Conservation (phyloP, 2,113 vertebrate genomes). For the Rhadina sibilatrix region DNA sequence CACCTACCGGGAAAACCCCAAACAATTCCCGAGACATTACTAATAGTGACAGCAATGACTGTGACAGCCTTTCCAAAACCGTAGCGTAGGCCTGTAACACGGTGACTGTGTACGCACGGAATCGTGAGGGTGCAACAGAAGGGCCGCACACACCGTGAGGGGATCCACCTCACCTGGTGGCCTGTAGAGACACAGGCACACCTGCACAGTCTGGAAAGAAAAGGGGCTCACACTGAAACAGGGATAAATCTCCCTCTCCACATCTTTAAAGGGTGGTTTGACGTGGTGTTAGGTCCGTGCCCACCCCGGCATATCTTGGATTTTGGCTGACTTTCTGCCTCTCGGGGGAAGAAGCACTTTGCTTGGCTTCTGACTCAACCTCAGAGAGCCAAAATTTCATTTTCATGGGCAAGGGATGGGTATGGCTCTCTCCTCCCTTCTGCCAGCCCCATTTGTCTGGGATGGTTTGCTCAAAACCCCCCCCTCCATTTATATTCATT, state of each 20-base stretch:
- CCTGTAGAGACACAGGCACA: neutral
- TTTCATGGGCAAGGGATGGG: fast-evolving
- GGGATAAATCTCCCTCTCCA: neutral
- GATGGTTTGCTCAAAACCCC: neutral
- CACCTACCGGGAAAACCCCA: neutral
- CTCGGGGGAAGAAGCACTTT: neutral
- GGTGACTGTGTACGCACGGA: neutral
- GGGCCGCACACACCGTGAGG: neutral
- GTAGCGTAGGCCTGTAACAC: neutral
- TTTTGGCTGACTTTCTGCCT: neutral
- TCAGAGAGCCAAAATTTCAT: neutral
- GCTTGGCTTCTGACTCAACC: neutral
- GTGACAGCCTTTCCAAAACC: neutral
- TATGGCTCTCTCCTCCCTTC: neutral
- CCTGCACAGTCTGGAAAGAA: fast-evolving
- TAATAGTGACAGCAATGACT: neutral
- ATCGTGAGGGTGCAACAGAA: neutral
- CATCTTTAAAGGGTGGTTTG: neutral
- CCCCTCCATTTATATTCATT: too few relatives aligned
- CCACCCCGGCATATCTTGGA: fast-evolving
- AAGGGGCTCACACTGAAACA: neutral
- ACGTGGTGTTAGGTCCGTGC: fast-evolving
- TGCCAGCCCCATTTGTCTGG: neutral
- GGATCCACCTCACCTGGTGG: neutral
- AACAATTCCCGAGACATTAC: neutral